Evolutionary conservation across 2,113 vertebrate genomes (phyloP).

Genomic region (Equus quagga): DNA sequence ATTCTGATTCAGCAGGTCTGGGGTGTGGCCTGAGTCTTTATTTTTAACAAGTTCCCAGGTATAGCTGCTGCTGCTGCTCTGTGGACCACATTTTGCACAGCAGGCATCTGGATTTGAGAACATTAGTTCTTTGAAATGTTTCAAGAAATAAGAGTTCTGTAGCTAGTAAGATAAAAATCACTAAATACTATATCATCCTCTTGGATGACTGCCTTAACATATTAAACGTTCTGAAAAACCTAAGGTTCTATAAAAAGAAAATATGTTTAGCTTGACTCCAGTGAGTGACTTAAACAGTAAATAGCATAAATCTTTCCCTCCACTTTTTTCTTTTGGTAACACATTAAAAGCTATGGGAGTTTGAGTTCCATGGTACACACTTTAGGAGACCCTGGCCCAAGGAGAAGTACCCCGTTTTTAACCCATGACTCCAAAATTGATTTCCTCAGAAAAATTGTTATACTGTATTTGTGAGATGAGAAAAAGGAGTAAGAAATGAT

Average conservation of each 20-base stretch:
- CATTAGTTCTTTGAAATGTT: not conserved
- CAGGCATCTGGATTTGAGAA: not conserved
- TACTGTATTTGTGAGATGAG: not conserved
- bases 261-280: not conserved
- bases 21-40: not conserved
- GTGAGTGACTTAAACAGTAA: not conserved
- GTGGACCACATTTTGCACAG: not conserved
- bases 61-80: not conserved
- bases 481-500: not conserved
- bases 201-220: not conserved
- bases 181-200: not conserved
- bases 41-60: not conserved
- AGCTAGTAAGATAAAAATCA: not conserved
- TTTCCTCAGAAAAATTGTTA: not conserved
- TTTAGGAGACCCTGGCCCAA: not conserved
- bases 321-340: not conserved
- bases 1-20: not conserved
- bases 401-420: not conserved
- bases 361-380: not conserved
- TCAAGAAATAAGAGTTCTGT: not conserved
- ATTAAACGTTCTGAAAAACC: not conserved
- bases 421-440: not conserved
- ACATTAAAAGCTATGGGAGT: not conserved
- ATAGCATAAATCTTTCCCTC: not conserved
- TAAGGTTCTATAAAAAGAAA: not conserved